Conservation (phyloP, 2,888 invertebrate genomes). For the Kuschelorhynchus macadamiae region DNA sequence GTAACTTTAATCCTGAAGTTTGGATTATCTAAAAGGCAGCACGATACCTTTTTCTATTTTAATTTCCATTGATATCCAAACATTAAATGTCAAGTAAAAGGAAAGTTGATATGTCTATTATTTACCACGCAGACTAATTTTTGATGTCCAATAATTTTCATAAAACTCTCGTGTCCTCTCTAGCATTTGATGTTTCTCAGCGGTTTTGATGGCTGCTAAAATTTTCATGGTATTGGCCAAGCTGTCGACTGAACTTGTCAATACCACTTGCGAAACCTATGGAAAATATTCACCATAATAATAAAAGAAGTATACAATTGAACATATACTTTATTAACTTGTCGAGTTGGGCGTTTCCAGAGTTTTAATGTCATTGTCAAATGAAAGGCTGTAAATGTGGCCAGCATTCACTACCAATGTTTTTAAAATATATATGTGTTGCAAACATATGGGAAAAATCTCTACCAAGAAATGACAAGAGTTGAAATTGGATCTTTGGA, state of each 20-base stretch:
- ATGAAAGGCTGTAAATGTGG: conserved; percentile 14
- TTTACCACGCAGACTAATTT: too few relatives aligned
- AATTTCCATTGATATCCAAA: too few relatives aligned
- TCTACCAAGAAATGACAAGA: too few relatives aligned
- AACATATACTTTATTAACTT: neutral
- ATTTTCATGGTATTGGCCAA: conserved; percentile 45
- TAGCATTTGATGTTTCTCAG: conserved; percentile 5
- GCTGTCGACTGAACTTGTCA: conserved; percentile 51
- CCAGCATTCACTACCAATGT: conserved; percentile 14
- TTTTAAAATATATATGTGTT: conserved; percentile 19
- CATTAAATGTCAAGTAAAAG: too few relatives aligned
- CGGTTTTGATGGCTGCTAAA: conserved; percentile 13
- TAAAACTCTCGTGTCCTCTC: conserved; percentile 17
- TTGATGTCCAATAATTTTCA: conserved; percentile 2
- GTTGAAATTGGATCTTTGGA: too few relatives aligned
- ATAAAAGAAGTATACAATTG: neutral
- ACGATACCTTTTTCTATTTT: conserved; percentile 9
- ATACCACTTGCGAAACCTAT: conserved; percentile 47
- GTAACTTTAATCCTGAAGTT: neutral
- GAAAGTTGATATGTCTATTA: too few relatives aligned
- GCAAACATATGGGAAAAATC: too few relatives aligned
- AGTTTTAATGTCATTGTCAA: conserved; percentile 1
- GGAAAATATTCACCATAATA: conserved; percentile 39
- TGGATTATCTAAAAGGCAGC: neutral
- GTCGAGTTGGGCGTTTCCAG: too few relatives aligned